These are phyloP conservation scores for Daphoenositta chrysoptera DNA, from an alignment of 2,113 vertebrate genomes.

Conservation along the genomic window DNA sequence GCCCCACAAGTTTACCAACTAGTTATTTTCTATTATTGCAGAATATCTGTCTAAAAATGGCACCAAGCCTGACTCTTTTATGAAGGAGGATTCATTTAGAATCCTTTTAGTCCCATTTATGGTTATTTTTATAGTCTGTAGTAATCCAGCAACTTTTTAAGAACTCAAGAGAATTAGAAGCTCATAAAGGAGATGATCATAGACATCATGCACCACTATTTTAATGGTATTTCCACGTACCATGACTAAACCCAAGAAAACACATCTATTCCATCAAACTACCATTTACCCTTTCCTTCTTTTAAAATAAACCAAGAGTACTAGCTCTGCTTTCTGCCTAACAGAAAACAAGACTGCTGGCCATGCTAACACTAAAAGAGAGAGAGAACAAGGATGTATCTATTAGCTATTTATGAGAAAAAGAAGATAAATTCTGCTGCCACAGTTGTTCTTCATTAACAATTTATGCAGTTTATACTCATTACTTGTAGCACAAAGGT, in stretches of 20 bases:
- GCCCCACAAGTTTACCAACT: neutral
- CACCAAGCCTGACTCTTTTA: neutral
- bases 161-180: neutral
- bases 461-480: conserved; percentile 24
- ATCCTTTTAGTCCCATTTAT: neutral
- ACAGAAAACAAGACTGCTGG: neutral
- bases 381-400: conserved; percentile 13
- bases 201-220: neutral
- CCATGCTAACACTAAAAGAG: neutral
- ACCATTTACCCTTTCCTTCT: neutral
- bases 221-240: neutral
- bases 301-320: neutral
- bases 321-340: neutral
- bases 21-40: neutral
- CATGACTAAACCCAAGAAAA: neutral
- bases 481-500: conserved; percentile 11
- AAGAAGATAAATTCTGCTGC: conserved; percentile 13
- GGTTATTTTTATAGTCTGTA: neutral
- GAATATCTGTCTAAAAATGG: neutral
- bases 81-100: neutral
- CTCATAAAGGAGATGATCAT: neutral
- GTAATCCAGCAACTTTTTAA: neutral
- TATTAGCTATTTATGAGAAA: conserved; percentile 48
- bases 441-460: conserved; percentile 17
- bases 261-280: neutral